Evolutionary conservation across 2,888 invertebrate genomes (phyloP).

Genomic region (Ophion obscuratus): DNA sequence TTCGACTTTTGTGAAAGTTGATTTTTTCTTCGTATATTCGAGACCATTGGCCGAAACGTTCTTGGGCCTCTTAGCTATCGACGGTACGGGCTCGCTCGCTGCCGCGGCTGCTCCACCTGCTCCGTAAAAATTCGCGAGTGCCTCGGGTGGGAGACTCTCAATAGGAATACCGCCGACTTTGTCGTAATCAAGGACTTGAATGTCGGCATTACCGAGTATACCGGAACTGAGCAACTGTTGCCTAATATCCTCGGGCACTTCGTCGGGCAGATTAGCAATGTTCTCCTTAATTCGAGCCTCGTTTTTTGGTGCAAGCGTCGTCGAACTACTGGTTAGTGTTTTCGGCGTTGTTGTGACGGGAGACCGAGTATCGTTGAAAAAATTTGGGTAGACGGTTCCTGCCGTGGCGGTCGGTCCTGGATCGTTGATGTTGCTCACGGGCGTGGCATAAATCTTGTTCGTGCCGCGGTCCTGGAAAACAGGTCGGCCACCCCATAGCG

Average conservation of each 20-base stretch:
- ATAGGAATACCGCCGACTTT: conserved; percentile 94
- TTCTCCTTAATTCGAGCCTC: conserved; percentile 85
- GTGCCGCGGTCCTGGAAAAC: conserved; percentile 70
- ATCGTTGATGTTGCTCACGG: conserved; percentile 75
- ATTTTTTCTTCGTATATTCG: conserved; percentile 69
- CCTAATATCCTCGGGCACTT: conserved; percentile 94
- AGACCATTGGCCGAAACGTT: conserved; percentile 56
- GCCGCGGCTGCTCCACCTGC: conserved; percentile 92
- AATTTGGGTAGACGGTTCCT: conserved; percentile 81
- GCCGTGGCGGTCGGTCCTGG: conserved; percentile 82
- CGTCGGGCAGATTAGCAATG: conserved; percentile 89
- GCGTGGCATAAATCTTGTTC: conserved; percentile 81
- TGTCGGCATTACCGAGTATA: conserved; percentile 94
- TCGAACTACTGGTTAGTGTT: conserved; percentile 85
- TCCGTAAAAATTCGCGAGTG: conserved; percentile 93
- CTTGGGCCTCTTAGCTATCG: conserved; percentile 85
- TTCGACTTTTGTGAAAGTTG: conserved; percentile 76
- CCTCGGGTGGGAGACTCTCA: conserved; percentile 93
- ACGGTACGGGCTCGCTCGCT: conserved; percentile 88
- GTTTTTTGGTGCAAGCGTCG: conserved; percentile 85
- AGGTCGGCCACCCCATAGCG: conserved; percentile 79
- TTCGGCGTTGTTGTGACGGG: conserved; percentile 85
- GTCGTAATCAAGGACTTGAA: conserved; percentile 94
- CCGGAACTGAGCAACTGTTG: conserved; percentile 93
- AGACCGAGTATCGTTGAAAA: conserved; percentile 83